Conservation (phyloP, 37 sponge, comb jelly and placozoan genomes). For the Diacarnus erythraeanus region DNA sequence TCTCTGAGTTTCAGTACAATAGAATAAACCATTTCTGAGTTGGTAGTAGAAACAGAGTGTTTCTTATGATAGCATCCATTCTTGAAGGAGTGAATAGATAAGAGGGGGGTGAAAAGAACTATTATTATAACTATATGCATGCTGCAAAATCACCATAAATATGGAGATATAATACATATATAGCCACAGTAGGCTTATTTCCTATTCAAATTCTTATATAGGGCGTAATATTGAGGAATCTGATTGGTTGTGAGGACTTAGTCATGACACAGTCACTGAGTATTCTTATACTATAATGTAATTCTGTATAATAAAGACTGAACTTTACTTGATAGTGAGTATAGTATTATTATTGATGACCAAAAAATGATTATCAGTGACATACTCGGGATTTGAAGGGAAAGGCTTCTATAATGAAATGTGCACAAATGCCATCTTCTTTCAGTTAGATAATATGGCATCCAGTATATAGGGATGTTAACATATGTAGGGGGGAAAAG, state of each 20-base stretch:
- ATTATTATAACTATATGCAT: background rate
- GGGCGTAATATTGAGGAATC: background rate
- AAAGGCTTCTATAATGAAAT: no score
- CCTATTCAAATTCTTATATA: no score
- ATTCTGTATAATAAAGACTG: background rate
- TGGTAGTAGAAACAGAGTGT: conserved; percentile 4
- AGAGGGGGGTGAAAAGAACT: background rate
- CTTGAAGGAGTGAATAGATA: background rate
- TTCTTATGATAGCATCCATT: conserved; percentile 3
- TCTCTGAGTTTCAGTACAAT: background rate
- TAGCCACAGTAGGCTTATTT: no score
- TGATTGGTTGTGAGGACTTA: background rate
- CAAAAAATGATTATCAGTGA: background rate
- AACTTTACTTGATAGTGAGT: background rate
- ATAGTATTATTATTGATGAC: no score
- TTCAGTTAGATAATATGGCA: background rate
- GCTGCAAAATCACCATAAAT: no score
- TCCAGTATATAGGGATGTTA: background rate
- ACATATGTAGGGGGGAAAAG: background rate
- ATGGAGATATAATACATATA: no score
- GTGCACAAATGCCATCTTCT: no score
- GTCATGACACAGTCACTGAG: background rate
- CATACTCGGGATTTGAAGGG: background rate
- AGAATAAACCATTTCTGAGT: background rate
- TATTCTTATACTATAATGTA: background rate